A percentile compares a stretch with the other conserved stretches of the same genome.
Evolutionary conservation across 1,140 invertebrate genomes (phyloP).

Genomic region (Dreissena rostriformis): DNA sequence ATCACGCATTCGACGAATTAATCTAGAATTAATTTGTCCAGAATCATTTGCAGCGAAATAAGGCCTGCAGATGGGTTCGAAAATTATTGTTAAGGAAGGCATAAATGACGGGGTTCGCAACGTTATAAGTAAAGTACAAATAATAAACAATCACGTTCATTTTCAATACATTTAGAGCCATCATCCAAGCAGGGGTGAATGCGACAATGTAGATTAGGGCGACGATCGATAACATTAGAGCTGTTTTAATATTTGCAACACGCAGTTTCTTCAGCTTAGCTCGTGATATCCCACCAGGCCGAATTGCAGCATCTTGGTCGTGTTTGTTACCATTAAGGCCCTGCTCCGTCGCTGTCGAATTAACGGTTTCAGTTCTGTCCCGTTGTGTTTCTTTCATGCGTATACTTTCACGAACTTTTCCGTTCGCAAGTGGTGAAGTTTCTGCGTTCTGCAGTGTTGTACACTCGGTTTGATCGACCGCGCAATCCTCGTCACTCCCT

Average conservation of each 20-base stretch:
- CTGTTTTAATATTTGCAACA: constrained; percentile 78
- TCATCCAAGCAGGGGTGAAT: constrained; percentile 76
- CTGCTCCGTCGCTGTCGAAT: constrained; percentile 22
- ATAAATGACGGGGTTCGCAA: constrained; percentile 80
- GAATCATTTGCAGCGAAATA: constrained; percentile 64
- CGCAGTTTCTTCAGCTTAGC: constrained; percentile 67
- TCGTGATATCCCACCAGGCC: constrained; percentile 60
- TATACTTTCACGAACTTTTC: constrained; percentile 25
- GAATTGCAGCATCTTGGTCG: constrained; percentile 61
- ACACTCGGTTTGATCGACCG: constrained; percentile 58
- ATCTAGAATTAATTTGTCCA: too few species aligned
- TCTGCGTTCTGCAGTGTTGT: constrained; percentile 57
- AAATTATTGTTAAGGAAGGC: constrained; percentile 80
- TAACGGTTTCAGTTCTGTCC: constrained; percentile 3
- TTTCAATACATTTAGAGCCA: constrained; percentile 69
- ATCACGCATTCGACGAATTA: too few species aligned
- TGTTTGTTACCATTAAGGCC: constrained; percentile 28
- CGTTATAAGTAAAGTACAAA: constrained; percentile 80
- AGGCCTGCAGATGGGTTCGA: constrained; percentile 73
- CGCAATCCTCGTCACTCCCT: constrained; percentile 15
- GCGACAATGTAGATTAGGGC: constrained; percentile 77
- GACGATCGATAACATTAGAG: constrained; percentile 78
- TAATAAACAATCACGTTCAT: constrained; percentile 77
- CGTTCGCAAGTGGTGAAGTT: constrained; percentile 12
- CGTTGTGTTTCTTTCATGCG: constrained; percentile 50